phyloP scores from a whole-genome alignment of 2,113 vertebrate genomes.

The Crotalus helleri region DNA sequence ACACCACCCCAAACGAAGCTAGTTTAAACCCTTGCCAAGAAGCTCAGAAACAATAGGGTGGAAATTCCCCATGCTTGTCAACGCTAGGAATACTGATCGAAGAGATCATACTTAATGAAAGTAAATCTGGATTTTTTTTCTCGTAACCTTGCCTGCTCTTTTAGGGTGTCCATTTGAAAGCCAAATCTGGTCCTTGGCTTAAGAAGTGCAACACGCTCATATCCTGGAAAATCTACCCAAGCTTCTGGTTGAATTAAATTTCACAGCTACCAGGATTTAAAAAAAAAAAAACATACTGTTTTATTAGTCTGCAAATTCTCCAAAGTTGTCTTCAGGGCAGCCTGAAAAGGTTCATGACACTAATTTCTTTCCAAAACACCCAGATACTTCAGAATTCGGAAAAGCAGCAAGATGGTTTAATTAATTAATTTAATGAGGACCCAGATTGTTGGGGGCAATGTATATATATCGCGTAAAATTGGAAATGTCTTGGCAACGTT shows the following conservation, averaged over 20 bases:
- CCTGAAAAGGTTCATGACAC: background rate
- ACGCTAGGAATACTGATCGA: background rate
- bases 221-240: background rate
- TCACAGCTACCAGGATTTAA: background rate
- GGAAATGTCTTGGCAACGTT: no score
- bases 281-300: background rate
- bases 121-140: background rate
- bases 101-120: background rate
- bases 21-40: background rate
- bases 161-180: background rate
- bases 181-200: background rate
- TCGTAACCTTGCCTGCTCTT: background rate
- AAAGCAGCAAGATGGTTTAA: background rate
- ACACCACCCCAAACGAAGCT: background rate
- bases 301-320: background rate
- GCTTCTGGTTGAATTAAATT: background rate
- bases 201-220: background rate
- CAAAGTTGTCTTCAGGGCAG: background rate
- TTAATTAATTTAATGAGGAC: no score
- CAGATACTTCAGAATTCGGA: background rate
- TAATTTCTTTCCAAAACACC: background rate
- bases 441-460: no score
- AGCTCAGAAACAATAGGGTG: background rate
- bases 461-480: no score
- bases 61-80: background rate